Percentiles rank a stretch among this genome's conserved stretches.
phyloP scores from a whole-genome alignment of 1,140 invertebrate species.

The Eufriesea mexicana region DNA sequence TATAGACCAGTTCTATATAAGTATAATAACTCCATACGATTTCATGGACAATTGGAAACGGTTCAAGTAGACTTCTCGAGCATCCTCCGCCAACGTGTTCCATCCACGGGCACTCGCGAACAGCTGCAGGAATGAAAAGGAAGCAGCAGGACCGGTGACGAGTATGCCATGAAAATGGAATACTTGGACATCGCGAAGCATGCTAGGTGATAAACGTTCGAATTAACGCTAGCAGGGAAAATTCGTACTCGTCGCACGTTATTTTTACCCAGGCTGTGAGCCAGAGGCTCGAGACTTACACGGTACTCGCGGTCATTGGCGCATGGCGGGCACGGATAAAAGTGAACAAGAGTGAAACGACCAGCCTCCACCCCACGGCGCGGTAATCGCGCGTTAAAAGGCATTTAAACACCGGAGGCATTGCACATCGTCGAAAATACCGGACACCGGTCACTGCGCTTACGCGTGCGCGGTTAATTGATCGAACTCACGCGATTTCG shows the following conservation, averaged over 20 bases:
- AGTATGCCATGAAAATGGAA: background rate
- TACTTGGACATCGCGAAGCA: background rate
- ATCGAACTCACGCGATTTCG: conserved; percentile 38
- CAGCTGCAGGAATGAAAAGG: background rate
- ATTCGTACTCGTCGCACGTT: background rate
- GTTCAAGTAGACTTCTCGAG: too few relatives aligned
- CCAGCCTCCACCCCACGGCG: background rate
- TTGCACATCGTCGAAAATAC: conserved; percentile 33
- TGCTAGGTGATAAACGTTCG: background rate
- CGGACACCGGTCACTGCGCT: background rate
- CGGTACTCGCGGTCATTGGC: background rate
- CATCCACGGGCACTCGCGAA: background rate
- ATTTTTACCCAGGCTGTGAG: background rate
- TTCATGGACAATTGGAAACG: too few relatives aligned
- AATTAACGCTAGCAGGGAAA: background rate
- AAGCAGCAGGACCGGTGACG: background rate
- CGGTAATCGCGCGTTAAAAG: conserved; percentile 31
- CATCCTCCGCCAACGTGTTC: too few relatives aligned
- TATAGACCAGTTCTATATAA: too few relatives aligned
- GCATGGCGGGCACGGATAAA: background rate
- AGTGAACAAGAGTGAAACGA: background rate
- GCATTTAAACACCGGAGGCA: conserved; percentile 29
- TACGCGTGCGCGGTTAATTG: conserved; percentile 28
- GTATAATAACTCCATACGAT: too few relatives aligned
- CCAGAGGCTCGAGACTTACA: background rate